phyloP scores from a whole-genome alignment of 2,113 vertebrate genomes.

The Ptilorrhoa leucosticta region DNA sequence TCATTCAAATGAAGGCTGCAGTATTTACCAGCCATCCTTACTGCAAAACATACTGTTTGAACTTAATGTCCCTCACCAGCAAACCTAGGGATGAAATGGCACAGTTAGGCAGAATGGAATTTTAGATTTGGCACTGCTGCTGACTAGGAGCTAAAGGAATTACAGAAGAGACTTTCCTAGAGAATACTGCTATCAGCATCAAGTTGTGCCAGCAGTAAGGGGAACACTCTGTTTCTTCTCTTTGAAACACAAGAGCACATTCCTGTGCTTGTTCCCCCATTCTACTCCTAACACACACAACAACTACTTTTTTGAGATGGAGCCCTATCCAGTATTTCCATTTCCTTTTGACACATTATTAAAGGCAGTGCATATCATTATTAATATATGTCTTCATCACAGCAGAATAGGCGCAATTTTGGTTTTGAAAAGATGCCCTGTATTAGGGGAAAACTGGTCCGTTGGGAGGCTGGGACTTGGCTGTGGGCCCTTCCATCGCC shows the following conservation, averaged over 20 bases:
- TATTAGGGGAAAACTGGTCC: neutral
- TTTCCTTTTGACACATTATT: neutral
- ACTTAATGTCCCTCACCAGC: neutral
- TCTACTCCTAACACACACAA: rapidly evolving
- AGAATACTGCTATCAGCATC: neutral
- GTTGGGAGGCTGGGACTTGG: neutral
- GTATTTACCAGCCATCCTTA: neutral
- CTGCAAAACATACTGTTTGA: neutral
- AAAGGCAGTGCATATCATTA: neutral
- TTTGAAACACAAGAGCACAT: neutral
- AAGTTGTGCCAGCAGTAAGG: neutral
- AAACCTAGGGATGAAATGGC: neutral
- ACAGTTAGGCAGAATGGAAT: neutral
- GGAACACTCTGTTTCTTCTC: neutral
- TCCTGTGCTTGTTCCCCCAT: neutral
- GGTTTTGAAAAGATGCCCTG: neutral
- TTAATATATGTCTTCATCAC: neutral
- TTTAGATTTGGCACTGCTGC: neutral
- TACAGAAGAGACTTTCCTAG: neutral
- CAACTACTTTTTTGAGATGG: neutral
- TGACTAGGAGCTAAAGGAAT: neutral
- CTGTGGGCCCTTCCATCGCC: neutral
- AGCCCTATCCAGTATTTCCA: neutral
- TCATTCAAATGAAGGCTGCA: neutral
- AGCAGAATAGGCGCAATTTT: neutral